Evolutionary conservation across 2,113 vertebrate species (phyloP), one percentile per base, ranked within the genome.

Genomic region (Brachypteracias leptosomus): DNA sequence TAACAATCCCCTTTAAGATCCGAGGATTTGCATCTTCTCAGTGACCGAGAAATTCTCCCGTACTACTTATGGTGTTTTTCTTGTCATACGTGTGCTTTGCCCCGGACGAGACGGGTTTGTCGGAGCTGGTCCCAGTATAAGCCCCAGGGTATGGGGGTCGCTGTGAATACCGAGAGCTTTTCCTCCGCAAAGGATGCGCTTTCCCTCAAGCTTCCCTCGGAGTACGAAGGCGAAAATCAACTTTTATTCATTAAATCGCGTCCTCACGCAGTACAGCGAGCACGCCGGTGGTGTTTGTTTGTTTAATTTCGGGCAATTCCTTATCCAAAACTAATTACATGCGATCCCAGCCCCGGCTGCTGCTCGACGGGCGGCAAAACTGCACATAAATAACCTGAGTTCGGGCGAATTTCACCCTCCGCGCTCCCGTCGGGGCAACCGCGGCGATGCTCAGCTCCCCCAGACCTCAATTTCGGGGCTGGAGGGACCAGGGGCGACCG

Each of bases 231-330:
- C 5, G 16, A 91, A 96, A 87, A 68, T n/a, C 73, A 65, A 95
- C 73, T 85, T 96, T 84, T 74, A 86, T 80, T 90, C 74, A 28
- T 38, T 16, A 58, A 70, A 73, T 57, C 31, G 46, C 49, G 4
- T 38, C 44, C 40, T 16, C 55, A 29, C 31, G 55, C 36, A 7
- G 33, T 7, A 38, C 18, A 75, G 54, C 11, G 10, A 84, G 52
- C 59, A 6, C 9, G 16, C 33, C 28, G 19, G 13, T 8, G n/a
- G 2, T 22, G 73, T n/a, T 33, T 19, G 47, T 61, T 93, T 72
- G 72, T 75, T 95, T 89, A 72, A 93, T 87, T 95, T 85, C 35
- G 66, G 70, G 40, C 40, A 79, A 79, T 95, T 92, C 70, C 26
- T 87, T 55, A 55, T 38, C 65, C 84, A 36, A 22, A 76, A 21